Evolutionary conservation across 1,140 invertebrate species (phyloP), one percentile per base, ranked within the genome.

Genomic region (Venustaconcha ellipsiformis): DNA sequence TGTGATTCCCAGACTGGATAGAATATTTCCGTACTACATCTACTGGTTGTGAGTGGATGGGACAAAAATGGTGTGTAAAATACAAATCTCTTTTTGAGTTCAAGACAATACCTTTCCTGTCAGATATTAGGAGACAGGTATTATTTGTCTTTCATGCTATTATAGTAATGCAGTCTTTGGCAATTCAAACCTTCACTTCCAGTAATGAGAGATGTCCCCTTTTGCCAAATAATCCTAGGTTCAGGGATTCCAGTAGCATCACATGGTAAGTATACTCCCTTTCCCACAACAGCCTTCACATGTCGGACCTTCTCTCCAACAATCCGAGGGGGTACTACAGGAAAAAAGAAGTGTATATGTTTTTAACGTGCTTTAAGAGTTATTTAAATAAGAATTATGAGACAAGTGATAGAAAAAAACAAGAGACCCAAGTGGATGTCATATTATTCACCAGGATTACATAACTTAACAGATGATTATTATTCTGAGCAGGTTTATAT

Each of bases 201-300:
- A 58, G 72, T 69, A 14, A 84, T 48, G 57, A 88, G 78, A 14
- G 72, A 76, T 14, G 87, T 78, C 78, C 87, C 84, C 78, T 89
- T 91, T 71, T 88, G 84, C 89, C 89, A 90, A 3, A 78, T 70
- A 56, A 89, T 83, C 14, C 70, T 81, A 12, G 90, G 90, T 69
- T 79, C 70, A 5, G 91, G 91, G 4, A 79, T 82, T n/a, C 90
- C 91, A n/a, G 84, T 79, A 23, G 86, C 87, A 56, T 89, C 79
- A 84, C 91, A 91, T 2, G 86, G 85, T n/a, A 92, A 79, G 12
- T 79, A 69, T 14, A 87, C 78, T 12, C 65, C 76, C 23, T 83
- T 57, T 17, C 82, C 84, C 14, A 80, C 67, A 5, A 83, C 75
- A 17, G 82, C 80, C 11, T 76, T 69, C 23, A 87, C 63, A 20